These are phyloP conservation scores for Apistogramma diplotaenia DNA, from an alignment of 2,113 vertebrate genomes.

Conservation along the genomic window DNA sequence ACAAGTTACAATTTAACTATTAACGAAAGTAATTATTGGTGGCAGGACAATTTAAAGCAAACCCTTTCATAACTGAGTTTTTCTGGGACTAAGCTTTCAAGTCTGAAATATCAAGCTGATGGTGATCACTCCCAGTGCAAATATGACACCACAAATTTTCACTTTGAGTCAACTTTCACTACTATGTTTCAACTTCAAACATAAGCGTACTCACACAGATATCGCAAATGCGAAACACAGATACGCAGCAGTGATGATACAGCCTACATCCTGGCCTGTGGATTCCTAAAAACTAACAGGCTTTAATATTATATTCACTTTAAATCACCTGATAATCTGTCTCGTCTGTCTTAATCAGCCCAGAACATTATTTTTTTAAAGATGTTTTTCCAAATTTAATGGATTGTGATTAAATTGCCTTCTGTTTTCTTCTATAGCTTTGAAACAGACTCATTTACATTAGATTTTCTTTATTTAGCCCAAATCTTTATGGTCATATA, in stretches of 20 bases:
- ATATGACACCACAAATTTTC: constrained; percentile 19
- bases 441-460: background rate
- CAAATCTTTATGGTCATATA: background rate
- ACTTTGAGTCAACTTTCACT: constrained; percentile 64
- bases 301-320: background rate
- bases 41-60: background rate
- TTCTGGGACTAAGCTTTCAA: background rate
- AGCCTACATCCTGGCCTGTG: background rate
- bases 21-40: background rate
- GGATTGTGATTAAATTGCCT: background rate
- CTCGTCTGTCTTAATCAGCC: background rate
- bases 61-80: background rate
- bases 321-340: background rate
- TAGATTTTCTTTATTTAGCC: no score
- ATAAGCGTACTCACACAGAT: background rate
- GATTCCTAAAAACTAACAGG: background rate
- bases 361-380: background rate
- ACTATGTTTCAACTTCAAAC: constrained; percentile 33
- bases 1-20: background rate
- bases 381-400: background rate
- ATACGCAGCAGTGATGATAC: background rate
- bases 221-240: constrained; percentile 8
- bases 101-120: background rate
- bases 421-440: background rate
- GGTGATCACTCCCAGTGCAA: background rate